Evolutionary conservation across 2,888 invertebrate species (phyloP), one percentile per base, ranked within the genome.

Genomic region (Adela reaumurella): DNA sequence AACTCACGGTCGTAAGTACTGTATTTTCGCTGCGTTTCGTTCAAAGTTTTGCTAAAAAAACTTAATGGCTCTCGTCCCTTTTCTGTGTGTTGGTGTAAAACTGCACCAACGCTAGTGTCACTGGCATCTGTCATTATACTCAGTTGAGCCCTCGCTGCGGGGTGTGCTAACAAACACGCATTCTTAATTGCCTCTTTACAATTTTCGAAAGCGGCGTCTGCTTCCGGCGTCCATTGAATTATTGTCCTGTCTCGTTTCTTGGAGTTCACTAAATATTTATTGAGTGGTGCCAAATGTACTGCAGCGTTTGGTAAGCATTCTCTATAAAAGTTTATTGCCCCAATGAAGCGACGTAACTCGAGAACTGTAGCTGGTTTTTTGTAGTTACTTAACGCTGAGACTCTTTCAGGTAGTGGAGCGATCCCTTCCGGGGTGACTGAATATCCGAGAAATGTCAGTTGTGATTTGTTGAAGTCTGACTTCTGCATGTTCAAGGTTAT

Each of bases 401-500:
- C 42, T 45, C 51, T 54, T 2, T 51, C 46, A n/a, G 16, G 6
- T 19, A 20, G 11, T 4, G 50, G 52, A 19, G 29, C 29, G 6
- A 51, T 45, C 1, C 49, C 52, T 3, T 45, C 45, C n/a, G 14
- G 17, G 11, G 45, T 14, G 8, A 54, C 29, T 2, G 18, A 5
- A 28, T 51, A 49, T 1, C 54, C 54, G 3, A 51, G 48, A 29
- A 51, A 51, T 11, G 16, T 16, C 11, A 52, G 10, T 2, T 18
- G 19, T 20, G 19, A 11, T 42, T 47, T 28, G n/a, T 48, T 55
- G 43, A 54, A 54, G 10, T 43, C 49, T 29, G 56, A 57, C 46
- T 58, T 59, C 11, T 46, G 46, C 6, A 53, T 29, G 17, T 60
- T 62, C 17, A 60, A 56, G 18, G 46, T 47, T 1, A 62, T 19